Percentiles rank a stretch among this genome's conserved stretches.
These are phyloP conservation scores for Turritopsis dohrnii DNA, from an alignment of 30 jellyfish, hydroid and myxozoan species.

Conservation along the genomic window DNA sequence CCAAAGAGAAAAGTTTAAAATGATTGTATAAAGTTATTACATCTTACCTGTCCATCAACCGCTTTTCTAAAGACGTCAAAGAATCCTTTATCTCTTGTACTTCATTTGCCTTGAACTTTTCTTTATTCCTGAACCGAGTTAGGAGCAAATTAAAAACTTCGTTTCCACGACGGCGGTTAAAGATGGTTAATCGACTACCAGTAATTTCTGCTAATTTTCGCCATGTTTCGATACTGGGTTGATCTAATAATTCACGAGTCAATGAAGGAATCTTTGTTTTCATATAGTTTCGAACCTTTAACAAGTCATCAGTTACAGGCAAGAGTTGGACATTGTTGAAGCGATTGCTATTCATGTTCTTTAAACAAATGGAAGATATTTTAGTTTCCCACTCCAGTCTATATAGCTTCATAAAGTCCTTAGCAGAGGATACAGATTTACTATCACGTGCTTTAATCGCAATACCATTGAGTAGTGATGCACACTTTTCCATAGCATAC, in stretches of 20 bases:
- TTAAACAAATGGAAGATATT: neutral
- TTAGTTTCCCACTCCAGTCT: neutral
- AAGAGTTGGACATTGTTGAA: neutral
- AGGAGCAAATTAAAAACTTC: constrained; percentile 22
- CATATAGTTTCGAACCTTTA: neutral
- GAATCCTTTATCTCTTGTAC: constrained; percentile 24
- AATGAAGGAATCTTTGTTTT: neutral
- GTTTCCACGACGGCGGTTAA: constrained; percentile 39
- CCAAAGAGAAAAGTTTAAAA: neutral
- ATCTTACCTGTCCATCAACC: constrained; percentile 31
- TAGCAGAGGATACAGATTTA: neutral
- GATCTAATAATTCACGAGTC: neutral
- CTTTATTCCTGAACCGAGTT: constrained; percentile 10
- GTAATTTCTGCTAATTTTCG: constrained; percentile 22
- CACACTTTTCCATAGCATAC: neutral
- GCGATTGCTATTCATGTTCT: neutral
- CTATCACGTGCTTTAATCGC: neutral
- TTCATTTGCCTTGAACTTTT: constrained; percentile 5
- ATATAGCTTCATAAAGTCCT: neutral
- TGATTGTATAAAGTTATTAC: neutral
- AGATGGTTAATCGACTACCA: constrained; percentile 25
- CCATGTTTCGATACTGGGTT: neutral
- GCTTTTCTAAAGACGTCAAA: constrained; percentile 25
- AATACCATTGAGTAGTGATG: neutral
- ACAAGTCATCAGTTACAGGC: neutral